Evolutionary conservation across 2,797 vertebrate genomes (phyloP).

Genomic region (Australoheros facetus): DNA sequence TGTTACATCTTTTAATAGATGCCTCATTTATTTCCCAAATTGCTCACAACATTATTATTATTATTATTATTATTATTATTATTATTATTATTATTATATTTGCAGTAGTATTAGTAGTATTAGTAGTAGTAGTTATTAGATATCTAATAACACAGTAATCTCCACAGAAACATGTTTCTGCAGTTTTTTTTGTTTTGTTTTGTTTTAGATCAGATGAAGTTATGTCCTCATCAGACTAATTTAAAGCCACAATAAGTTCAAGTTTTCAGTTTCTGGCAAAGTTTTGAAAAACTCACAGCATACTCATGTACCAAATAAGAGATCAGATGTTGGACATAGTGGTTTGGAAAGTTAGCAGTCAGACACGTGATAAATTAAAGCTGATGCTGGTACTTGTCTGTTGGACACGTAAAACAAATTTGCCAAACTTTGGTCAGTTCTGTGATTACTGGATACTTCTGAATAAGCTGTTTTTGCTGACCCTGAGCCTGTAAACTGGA

Average conservation of each 20-base stretch:
- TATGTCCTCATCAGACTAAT: not conserved
- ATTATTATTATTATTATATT: conserved; percentile 8
- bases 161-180: too few species aligned
- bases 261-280: not conserved
- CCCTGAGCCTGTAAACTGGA: not conserved
- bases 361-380: not conserved
- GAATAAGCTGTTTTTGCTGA: not conserved
- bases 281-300: not conserved
- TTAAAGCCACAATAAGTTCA: not conserved
- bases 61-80: not conserved
- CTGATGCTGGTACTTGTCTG: not conserved
- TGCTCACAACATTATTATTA: not conserved
- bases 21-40: not conserved
- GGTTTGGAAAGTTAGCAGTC: not conserved
- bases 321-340: not conserved
- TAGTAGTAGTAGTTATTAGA: too few species aligned
- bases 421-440: not conserved
- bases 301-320: conserved; percentile 1
- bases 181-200: too few species aligned
- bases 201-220: too few species aligned
- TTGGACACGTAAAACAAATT: not conserved
- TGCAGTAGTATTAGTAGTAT: too few species aligned
- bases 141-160: too few species aligned
- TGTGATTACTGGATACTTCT: not conserved
- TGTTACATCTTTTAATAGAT: not conserved